Evolutionary conservation across 2,113 vertebrate genomes (phyloP).

Genomic region (Oceanites oceanicus): DNA sequence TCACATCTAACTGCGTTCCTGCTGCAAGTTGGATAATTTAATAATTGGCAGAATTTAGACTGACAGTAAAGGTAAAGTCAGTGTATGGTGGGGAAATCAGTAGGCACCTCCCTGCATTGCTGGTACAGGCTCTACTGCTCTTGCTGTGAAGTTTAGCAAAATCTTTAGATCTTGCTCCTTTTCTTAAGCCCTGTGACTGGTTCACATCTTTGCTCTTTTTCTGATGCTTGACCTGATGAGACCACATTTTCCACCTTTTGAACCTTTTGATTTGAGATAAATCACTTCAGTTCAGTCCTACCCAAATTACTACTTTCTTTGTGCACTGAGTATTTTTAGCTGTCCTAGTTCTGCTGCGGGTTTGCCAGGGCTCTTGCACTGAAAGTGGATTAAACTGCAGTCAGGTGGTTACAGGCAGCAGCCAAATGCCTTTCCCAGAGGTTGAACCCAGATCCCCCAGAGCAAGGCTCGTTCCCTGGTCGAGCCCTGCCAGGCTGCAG

Average conservation of each 20-base stretch:
- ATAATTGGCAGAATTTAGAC: conserved; percentile 64
- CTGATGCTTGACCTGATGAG: background rate
- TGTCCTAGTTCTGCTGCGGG: conserved; percentile 37
- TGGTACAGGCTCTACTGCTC: conserved; percentile 7
- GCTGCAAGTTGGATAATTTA: conserved; percentile 59
- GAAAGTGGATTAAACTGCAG: conserved; percentile 15
- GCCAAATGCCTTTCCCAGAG: conserved; percentile 3
- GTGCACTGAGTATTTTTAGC: conserved; percentile 50
- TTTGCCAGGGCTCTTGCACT: background rate
- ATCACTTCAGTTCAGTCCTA: background rate
- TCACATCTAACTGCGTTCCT: conserved; percentile 49
- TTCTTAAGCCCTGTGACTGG: background rate
- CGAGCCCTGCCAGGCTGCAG: background rate
- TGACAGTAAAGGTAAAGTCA: conserved; percentile 62
- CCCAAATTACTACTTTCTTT: background rate
- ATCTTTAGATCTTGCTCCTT: background rate
- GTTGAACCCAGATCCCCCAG: background rate
- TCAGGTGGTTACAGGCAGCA: conserved; percentile 41
- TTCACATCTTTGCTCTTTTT: background rate
- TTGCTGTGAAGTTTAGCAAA: background rate
- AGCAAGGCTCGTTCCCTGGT: background rate
- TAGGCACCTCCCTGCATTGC: background rate
- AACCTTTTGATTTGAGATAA: conserved; percentile 15
- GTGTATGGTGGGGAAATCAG: conserved; percentile 26
- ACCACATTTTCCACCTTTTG: background rate